A percentile compares a stretch with the other conserved stretches of the same genome.
Evolutionary conservation across 2,888 invertebrate genomes (phyloP).

Genomic region (Smittia aterrima): DNA sequence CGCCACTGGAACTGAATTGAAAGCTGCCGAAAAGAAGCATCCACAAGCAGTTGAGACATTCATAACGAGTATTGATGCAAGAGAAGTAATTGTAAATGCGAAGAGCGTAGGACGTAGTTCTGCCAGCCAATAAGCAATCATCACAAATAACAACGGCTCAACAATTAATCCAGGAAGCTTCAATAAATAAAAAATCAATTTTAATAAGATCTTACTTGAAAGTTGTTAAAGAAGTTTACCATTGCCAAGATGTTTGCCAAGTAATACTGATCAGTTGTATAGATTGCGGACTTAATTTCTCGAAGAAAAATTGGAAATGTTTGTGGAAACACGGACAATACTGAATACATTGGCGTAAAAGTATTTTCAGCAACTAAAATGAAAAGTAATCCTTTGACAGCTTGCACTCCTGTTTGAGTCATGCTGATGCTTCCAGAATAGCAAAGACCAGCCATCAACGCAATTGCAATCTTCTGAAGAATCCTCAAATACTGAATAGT

Average conservation of each 20-base stretch:
- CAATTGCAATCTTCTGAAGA: conserved; percentile 80
- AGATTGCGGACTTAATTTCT: conserved; percentile 80
- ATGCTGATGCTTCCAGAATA: conserved; percentile 71
- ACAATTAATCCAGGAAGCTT: conserved; percentile 82
- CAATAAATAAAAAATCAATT: conserved; percentile 45
- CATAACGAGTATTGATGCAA: conserved; percentile 73
- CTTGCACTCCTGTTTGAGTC: conserved; percentile 80
- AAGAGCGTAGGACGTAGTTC: conserved; percentile 69
- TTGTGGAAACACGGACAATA: conserved; percentile 62
- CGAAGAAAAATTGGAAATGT: conserved; percentile 76
- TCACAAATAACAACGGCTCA: conserved; percentile 77
- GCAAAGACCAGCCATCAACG: conserved; percentile 78
- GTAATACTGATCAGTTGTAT: conserved; percentile 77
- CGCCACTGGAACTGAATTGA: conserved; percentile 74
- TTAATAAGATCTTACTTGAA: too few species aligned
- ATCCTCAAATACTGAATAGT: conserved; percentile 72
- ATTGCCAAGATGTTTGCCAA: conserved; percentile 48
- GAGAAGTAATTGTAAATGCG: conserved; percentile 68
- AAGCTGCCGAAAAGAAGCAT: conserved; percentile 80
- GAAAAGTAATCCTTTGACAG: conserved; percentile 84
- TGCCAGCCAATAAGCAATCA: conserved; percentile 82
- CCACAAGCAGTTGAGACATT: conserved; percentile 87
- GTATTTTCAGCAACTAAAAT: conserved; percentile 87
- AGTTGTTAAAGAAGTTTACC: too few species aligned
- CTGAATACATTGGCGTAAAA: conserved; percentile 88